Conservation (phyloP, 2,113 vertebrate genomes). For the Corythaixoides concolor region DNA sequence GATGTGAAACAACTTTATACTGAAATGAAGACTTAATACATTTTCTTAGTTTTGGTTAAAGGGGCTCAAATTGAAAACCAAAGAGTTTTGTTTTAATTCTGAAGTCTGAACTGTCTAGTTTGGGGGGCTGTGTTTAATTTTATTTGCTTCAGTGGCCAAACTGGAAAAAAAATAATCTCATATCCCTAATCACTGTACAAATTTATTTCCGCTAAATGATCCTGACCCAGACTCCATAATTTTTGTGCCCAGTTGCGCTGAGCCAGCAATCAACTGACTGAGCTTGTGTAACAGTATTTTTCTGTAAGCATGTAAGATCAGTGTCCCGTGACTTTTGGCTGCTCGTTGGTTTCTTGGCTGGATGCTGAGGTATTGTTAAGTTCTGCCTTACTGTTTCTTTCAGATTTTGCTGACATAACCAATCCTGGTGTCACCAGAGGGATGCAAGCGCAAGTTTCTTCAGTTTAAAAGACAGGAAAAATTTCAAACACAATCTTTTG, state of each 20-base stretch:
- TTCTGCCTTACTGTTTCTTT: conserved; percentile 6
- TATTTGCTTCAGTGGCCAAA: background rate
- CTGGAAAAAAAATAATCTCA: background rate
- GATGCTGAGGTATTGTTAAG: background rate
- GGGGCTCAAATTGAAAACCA: background rate
- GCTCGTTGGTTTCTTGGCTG: background rate
- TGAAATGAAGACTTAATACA: background rate
- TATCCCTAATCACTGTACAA: background rate
- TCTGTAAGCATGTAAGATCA: background rate
- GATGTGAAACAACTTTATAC: background rate
- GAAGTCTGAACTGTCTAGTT: background rate
- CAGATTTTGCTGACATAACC: conserved; percentile 34
- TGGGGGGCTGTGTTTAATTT: background rate
- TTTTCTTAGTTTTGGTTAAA: background rate
- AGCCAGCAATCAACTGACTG: background rate
- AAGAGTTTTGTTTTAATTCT: background rate
- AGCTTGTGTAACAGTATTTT: background rate
- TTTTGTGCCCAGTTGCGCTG: background rate
- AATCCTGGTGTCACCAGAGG: background rate
- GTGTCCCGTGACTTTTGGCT: background rate
- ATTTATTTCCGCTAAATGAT: background rate
- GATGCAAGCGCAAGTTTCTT: background rate
- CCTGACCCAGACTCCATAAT: background rate
- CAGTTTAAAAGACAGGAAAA: background rate
- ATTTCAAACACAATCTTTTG: background rate